These are phyloP conservation scores for fruit fly (Drosophila melanogaster) DNA, from an alignment of 1,140 invertebrate species.

Conservation along the genomic window Release_6_plus_ISO1_MT NC_004354.4:21385001-21385500, in stretches of 20 bases:
- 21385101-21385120: conserved; percentile 78
- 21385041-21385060: conserved; percentile 25
- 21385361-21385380: neutral
- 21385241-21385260: conserved; percentile 25
- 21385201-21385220: neutral
- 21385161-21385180: neutral
- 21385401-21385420: neutral
- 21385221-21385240: conserved; percentile 8
- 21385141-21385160: conserved; percentile 79
- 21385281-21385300: neutral
- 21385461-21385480: neutral
- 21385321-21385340: neutral
- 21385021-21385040: conserved; percentile 3
- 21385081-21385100: conserved; percentile 65
- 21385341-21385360: neutral
- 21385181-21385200: conserved; percentile 22
- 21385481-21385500: neutral
- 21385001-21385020: conserved; percentile 8
- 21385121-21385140: conserved; percentile 82
- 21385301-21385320: conserved; percentile 1
- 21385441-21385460: neutral
- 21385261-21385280: neutral
- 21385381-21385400: neutral
- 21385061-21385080: conserved; percentile 60
- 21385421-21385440: neutral